A percentile compares a stretch with the other conserved stretches of the same genome.
These are phyloP conservation scores for Phengaris alcon DNA, from an alignment of 2,888 invertebrate species.

Conservation along the genomic window DNA sequence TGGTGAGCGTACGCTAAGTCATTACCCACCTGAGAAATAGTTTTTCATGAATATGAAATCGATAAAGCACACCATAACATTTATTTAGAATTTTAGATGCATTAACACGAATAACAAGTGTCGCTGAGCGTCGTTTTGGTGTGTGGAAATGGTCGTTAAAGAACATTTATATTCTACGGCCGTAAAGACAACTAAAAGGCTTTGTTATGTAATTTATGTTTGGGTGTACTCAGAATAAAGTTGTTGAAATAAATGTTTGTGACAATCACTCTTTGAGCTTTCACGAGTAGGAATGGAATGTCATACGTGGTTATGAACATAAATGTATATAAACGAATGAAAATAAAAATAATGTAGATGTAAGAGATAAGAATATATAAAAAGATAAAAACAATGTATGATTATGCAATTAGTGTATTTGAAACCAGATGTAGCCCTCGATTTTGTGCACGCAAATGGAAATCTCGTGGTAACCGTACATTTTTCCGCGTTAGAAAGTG, in stretches of 20 bases:
- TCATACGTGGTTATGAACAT: too few species aligned
- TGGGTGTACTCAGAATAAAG: background rate
- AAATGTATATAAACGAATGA: too few species aligned
- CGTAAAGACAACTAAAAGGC: conserved; percentile 15
- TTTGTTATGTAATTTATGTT: conserved; percentile 15
- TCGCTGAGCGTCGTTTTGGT: conserved; percentile 1
- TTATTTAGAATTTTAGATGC: conserved; percentile 19
- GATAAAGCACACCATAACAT: background rate
- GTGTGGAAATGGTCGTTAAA: conserved; percentile 19
- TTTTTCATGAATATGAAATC: background rate
- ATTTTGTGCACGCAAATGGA: too few species aligned
- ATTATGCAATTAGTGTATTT: too few species aligned
- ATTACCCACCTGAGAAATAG: background rate
- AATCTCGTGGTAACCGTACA: too few species aligned
- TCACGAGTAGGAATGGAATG: background rate
- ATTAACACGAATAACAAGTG: conserved; percentile 12
- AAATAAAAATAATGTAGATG: too few species aligned
- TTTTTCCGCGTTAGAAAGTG: too few species aligned
- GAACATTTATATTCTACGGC: conserved; percentile 17
- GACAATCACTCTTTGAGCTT: background rate
- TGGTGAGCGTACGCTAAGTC: too few species aligned
- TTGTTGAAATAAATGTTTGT: background rate
- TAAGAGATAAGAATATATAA: too few species aligned
- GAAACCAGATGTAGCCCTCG: too few species aligned
- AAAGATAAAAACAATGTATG: too few species aligned